Percentiles rank a stretch among this genome's conserved stretches.
These are phyloP conservation scores for Tuta absoluta DNA, from an alignment of 2,888 invertebrate genomes.

Conservation along the genomic window DNA sequence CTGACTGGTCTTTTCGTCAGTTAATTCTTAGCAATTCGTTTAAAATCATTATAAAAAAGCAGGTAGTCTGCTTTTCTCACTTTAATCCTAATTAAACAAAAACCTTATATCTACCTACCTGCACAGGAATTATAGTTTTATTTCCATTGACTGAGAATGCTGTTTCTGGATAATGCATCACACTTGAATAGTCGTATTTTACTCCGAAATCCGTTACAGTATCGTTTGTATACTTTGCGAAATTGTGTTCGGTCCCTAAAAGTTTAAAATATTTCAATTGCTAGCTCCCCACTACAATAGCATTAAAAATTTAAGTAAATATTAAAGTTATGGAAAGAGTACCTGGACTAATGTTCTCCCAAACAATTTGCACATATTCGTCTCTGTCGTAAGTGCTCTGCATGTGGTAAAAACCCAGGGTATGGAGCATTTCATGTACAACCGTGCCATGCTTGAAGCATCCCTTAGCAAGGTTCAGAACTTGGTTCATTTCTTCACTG, in stretches of 20 bases:
- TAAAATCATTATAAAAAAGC: no score
- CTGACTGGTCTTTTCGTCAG: no score
- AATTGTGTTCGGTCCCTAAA: slow-evolving; percentile 66
- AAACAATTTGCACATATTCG: slow-evolving; percentile 86
- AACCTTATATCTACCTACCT: slow-evolving; percentile 56
- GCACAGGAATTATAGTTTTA: slow-evolving; percentile 83
- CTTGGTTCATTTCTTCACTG: slow-evolving; percentile 57
- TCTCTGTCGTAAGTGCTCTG: slow-evolving; percentile 90
- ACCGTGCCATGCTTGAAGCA: slow-evolving; percentile 84
- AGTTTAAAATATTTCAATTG: not conserved
- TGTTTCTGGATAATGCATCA: slow-evolving; percentile 86
- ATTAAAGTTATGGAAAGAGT: no score
- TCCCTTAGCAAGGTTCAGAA: slow-evolving; percentile 78
- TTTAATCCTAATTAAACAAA: not conserved
- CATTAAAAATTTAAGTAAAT: not conserved
- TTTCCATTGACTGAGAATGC: slow-evolving; percentile 86
- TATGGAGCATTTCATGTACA: slow-evolving; percentile 90
- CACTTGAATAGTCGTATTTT: slow-evolving; percentile 85
- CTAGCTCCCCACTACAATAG: not conserved
- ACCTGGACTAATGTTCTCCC: slow-evolving; percentile 85
- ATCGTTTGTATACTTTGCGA: slow-evolving; percentile 84
- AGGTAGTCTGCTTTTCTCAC: no score
- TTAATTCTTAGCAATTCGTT: no score
- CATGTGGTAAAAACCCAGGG: slow-evolving; percentile 91
- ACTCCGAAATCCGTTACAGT: slow-evolving; percentile 84